phyloP scores from a whole-genome alignment of 2,888 invertebrate species.

The Tetramorium bicarinatum region DNA sequence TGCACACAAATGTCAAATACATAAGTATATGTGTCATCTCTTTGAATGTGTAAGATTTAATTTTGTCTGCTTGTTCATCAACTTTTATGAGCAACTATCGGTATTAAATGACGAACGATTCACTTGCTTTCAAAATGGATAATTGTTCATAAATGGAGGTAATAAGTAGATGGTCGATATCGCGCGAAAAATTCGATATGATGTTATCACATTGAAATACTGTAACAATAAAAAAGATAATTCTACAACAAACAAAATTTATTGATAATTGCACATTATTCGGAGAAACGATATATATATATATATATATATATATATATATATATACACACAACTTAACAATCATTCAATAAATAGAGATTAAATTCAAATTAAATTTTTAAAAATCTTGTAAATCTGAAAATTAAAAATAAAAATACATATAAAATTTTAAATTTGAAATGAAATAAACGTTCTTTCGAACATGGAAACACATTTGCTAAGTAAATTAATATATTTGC shows the following conservation, averaged over 20 bases:
- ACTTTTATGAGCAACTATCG: constrained; percentile 56
- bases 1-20: not conserved
- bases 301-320: not conserved
- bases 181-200: not conserved
- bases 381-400: not conserved
- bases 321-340: too few relatives aligned
- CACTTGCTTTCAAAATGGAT: not conserved
- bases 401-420: not conserved
- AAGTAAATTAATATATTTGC: not conserved
- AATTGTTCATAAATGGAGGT: not conserved
- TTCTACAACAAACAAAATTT: not conserved
- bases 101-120: too few relatives aligned
- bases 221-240: not conserved
- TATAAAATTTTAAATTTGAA: not conserved
- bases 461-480: not conserved
- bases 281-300: not conserved
- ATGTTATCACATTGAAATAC: not conserved
- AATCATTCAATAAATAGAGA: not conserved
- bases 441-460: not conserved
- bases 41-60: not conserved
- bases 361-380: not conserved
- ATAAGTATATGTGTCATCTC: not conserved
- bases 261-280: not conserved
- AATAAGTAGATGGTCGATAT: not conserved
- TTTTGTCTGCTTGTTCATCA: constrained; percentile 36